Percentiles rank a stretch among this genome's conserved stretches.
Evolutionary conservation across 2,113 vertebrate species (phyloP).

Genomic region (Pyrgilauda ruficollis): DNA sequence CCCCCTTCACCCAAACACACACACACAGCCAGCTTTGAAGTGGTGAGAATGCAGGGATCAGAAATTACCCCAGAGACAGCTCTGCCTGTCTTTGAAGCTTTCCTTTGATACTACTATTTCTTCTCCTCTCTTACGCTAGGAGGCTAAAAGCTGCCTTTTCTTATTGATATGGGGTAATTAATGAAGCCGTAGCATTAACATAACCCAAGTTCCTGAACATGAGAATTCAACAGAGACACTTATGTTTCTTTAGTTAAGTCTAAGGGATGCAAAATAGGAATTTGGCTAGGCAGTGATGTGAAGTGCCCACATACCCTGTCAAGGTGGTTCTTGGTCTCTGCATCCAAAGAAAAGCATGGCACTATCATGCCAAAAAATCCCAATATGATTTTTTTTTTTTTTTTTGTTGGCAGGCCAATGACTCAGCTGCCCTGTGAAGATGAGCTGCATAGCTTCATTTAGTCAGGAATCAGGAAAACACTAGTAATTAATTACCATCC

Average conservation of each 20-base stretch:
- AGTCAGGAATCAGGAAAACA: not conserved
- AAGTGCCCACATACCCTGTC: not conserved
- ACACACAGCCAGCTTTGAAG: conserved; percentile 92
- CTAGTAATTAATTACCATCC: not conserved
- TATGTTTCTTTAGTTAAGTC: not conserved
- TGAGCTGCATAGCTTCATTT: not conserved
- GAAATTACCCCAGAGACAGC: conserved; percentile 95
- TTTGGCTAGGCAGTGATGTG: not conserved
- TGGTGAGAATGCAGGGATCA: conserved; percentile 90
- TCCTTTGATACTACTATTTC: conserved; percentile 92
- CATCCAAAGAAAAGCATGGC: not conserved
- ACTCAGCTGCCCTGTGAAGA: not conserved
- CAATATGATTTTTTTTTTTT: not conserved
- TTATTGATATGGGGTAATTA: conserved; percentile 79
- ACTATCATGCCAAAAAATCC: not conserved
- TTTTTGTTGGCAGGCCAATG: not conserved
- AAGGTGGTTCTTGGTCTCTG: not conserved
- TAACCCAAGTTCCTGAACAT: conserved; percentile 67
- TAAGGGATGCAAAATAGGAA: not conserved
- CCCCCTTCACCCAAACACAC: conserved; percentile 74
- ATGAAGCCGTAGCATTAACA: conserved; percentile 74
- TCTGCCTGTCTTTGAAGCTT: conserved; percentile 94
- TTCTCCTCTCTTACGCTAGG: conserved; percentile 70
- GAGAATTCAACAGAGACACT: conserved; percentile 57
- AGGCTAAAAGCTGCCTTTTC: conserved; percentile 76